Base-by-base conservation (phyloP, 35 echinoderm and acorn worm species). In the Ptychodera flava region DNA sequence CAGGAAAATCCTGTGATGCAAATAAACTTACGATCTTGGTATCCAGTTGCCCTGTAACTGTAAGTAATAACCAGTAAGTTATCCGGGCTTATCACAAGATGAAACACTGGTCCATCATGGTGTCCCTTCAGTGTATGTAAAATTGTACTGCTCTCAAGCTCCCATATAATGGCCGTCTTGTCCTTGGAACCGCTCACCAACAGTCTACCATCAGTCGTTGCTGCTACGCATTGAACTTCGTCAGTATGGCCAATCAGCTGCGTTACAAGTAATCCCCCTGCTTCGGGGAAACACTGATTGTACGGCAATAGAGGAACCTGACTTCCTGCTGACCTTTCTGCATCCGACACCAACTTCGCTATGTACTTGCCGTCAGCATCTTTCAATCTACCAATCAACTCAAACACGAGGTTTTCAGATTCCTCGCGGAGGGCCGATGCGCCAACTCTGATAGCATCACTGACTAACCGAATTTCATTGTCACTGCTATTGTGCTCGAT, bases 231-330 rank as follows among this genome's bases (percentile, higher is more conserved):
- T 79, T 81, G 78, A 10, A 88, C 86, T 14, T 77, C 86, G 31
- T 88, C 86, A 6, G 86, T 81, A 37, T 88, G 86, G 15, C 86
- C 86, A 31, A 81, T 79, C 10, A 88, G 78, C 38, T 78, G 86
- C 83, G 89, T 80, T 38, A 79, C 16, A 34, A 91, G 29, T 79
- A 85, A 32, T 45, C 89, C 89, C 31, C 89, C 89, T 30, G 89
- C 84, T 16, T 83, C 84, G 29, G 79, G 76, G 6, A 91, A 38
- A 32, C 89, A 91, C 33, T 83, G 78, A 31, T 79, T 86, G 30
- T 77, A 16, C 32, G 85, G 30, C 10, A 78, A 28, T 79, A 80
- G 32, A 15, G 86, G 86, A 16, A 12, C 45, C 36, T 36, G 6
- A 29, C 30, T 27, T 10, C 86, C 76, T 88, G 6, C 30, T 29